Base-by-base conservation (phyloP, 2,113 vertebrate species). In the Nothobranchius furzeri region DNA sequence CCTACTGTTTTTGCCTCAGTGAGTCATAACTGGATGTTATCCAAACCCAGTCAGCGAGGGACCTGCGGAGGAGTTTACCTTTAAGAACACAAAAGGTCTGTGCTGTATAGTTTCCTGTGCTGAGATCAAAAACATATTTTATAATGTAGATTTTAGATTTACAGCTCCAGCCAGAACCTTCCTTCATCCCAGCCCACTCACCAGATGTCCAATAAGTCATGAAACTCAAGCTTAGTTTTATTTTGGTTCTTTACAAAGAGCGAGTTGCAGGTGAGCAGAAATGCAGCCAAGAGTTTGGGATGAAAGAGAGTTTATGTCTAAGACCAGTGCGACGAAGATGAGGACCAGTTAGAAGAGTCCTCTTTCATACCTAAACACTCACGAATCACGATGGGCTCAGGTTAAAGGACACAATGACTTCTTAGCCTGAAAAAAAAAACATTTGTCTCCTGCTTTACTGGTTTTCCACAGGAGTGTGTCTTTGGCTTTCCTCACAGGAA, bases 191-290 rank as follows among this genome's bases (percentile, higher is more conserved):
- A 3, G 46, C n/a, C n/a, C 42, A 13, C 55, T 52, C 15, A 40
- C 58, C 86, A 88, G 79, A 91, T 87, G 87, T 88, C 76, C 9
- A 10, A 43, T n/a, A 64, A 54, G 42, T 59, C 4, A 52, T 88
- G 75, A 89, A 91, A 90, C 73, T 40, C 25, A 54, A 84, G 45
- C 81, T 76, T 13, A 12, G 20, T 24, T 84, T 76, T 58, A 71
- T 70, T 64, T 56, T 14, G 61, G 45, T 13, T 12, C 36, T 53
- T 59, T 35, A 68, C 37, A 42, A 14, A 37, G 55, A 60, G 11
- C 60, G 7, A 57, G 55, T 12, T 49, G 46, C 54, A 45, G 60
- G 37, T 15, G 1, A 55, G 3, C 15, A 53, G 64, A 43, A 50
- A 60, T 20, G 12, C 64, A 40, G 45, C 7, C 48, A 20, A 25